Conservation (phyloP, 2,113 vertebrate genomes). For the Oryzias celebensis region DNA sequence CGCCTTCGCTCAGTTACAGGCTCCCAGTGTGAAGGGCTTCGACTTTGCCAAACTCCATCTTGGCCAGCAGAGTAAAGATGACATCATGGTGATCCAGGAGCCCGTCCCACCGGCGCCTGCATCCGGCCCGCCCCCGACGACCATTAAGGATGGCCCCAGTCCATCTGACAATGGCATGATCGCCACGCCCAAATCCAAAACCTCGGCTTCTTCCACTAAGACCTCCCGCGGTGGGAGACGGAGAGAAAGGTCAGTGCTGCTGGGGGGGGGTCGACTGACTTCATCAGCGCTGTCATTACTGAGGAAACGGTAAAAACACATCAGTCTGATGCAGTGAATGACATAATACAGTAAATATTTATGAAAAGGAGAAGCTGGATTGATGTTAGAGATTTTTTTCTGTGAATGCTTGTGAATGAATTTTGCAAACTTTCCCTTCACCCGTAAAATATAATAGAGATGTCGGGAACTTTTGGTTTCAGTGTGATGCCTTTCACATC, state of each 20-base stretch:
- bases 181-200: constrained; percentile 85
- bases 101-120: constrained; percentile 60
- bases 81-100: constrained; percentile 93
- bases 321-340: too few species aligned
- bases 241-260: constrained; percentile 84
- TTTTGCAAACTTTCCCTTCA: too few species aligned
- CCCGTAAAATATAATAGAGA: too few species aligned
- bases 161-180: constrained; percentile 89
- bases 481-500: too few species aligned
- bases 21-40: constrained; percentile 95
- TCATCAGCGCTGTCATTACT: too few species aligned
- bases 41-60: constrained; percentile 98
- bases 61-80: constrained; percentile 95
- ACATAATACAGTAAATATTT: too few species aligned
- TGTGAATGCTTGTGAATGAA: too few species aligned
- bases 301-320: too few species aligned
- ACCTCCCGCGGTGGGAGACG: constrained; percentile 81
- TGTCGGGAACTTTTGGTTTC: too few species aligned
- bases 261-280: neutral
- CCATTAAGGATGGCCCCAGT: constrained; percentile 85
- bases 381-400: too few species aligned
- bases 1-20: constrained; percentile 82
- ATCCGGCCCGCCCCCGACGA: constrained; percentile 70
- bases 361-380: too few species aligned
- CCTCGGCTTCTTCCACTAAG: constrained; percentile 77